Evolutionary conservation across 2,113 vertebrate species (phyloP), one percentile per base, ranked within the genome.

Genomic region (Numida meleagris): DNA sequence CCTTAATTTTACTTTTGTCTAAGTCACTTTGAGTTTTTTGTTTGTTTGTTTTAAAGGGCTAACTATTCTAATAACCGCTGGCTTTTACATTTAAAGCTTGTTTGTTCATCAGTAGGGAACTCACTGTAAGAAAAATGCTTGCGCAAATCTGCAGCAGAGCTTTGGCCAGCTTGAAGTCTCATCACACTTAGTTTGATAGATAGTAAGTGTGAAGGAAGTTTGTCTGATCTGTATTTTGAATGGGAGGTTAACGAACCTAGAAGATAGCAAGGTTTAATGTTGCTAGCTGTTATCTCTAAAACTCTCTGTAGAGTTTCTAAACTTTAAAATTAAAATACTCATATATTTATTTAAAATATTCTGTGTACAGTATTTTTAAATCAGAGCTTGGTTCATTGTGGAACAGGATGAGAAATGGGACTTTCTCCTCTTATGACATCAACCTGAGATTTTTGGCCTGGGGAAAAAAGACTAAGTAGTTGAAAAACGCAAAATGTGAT

Each of bases 11-110:
- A 82, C 13, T 77, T 92, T 42, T 70, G n/a, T 78, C 21, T 55
- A 14, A 0, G 0, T 86, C 12, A 16, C 75, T 87, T 62, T 72
- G 19, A 65, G 1, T 2, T 74, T 84, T 89, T 75, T 58, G 33
- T 58, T 71, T 24, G 11, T 70, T 36, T 71, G 4, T 68, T 86
- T 85, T 73, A 16, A 75, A 82, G 72, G 24, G 24, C 17, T 7
- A 34, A 5, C 27, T 86, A 12, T 79, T 77, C 7, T 58, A 74
- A 11, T 74, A 83, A 81, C 68, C 14, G 2, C 29, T 23, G 21
- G 2, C 34, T 72, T 89, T 72, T 75, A 34, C 25, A 20, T 68
- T 78, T 82, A 25, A 68, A 3, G 0, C 31, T 38, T 58, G 3
- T 45, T 87, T 88, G 3, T 62, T 90, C 12, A 25, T 45, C 18